These are phyloP conservation scores for Xiphydria camelus DNA, from an alignment of 2,888 invertebrate genomes.

Conservation along the genomic window DNA sequence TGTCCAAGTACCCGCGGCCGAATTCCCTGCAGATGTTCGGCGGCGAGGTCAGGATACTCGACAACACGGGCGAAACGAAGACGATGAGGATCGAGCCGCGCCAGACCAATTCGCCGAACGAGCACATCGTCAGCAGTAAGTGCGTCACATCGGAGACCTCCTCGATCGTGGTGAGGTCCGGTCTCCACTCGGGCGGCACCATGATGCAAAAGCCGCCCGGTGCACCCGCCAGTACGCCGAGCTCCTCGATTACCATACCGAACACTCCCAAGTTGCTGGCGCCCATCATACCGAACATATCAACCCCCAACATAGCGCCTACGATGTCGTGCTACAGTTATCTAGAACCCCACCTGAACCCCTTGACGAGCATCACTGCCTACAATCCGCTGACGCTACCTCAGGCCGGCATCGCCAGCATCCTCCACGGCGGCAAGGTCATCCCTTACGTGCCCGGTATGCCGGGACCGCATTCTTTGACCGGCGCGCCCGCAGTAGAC, in stretches of 20 bases:
- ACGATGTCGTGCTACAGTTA: conserved; percentile 51
- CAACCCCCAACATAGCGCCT: conserved; percentile 62
- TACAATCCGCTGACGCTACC: conserved; percentile 70
- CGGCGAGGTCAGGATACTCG: conserved; percentile 76
- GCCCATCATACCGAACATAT: conserved; percentile 62
- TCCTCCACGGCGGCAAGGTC: conserved; percentile 72
- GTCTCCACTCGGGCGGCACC: conserved; percentile 83
- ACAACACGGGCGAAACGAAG: conserved; percentile 70
- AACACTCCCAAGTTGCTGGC: conserved; percentile 64
- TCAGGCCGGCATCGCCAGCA: conserved; percentile 66
- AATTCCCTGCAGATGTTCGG: conserved; percentile 73
- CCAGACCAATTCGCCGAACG: conserved; percentile 60
- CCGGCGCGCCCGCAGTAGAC: conserved; percentile 49
- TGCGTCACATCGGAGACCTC: conserved; percentile 61
- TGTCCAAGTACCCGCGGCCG: conserved; percentile 62
- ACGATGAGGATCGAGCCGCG: conserved; percentile 70
- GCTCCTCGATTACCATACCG: conserved; percentile 48
- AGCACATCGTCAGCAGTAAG: conserved; percentile 31
- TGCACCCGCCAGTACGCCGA: conserved; percentile 29
- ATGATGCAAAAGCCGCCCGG: conserved; percentile 66
- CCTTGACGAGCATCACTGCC: conserved; percentile 71
- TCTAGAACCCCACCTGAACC: conserved; percentile 57
- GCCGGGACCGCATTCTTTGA: conserved; percentile 75
- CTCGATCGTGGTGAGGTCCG: conserved; percentile 78
- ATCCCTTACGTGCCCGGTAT: conserved; percentile 87